These are phyloP conservation scores for Oncorhynchus tshawytscha DNA, from an alignment of 2,113 vertebrate genomes.

Conservation along the genomic window DNA sequence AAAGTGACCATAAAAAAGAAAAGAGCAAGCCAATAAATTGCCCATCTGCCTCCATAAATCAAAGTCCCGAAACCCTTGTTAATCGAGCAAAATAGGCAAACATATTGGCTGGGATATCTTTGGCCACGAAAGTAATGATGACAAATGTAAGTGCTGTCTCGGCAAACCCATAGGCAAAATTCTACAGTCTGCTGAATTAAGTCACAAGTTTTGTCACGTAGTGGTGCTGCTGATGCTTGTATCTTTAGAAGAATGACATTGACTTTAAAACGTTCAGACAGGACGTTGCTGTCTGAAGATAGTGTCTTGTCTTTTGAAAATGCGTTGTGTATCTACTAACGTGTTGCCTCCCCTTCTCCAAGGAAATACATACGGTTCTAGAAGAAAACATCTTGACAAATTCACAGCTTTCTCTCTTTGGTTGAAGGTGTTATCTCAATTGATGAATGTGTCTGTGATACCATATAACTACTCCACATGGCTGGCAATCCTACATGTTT, in stretches of 20 bases:
- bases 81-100: slow-evolving; percentile 59
- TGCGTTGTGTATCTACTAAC: background rate
- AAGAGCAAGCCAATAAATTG: slow-evolving; percentile 70
- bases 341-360: no score
- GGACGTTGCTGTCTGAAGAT: background rate
- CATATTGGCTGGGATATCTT: slow-evolving; percentile 69
- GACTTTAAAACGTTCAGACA: background rate
- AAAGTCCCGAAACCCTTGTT: slow-evolving; percentile 58
- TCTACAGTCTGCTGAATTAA: slow-evolving; percentile 3
- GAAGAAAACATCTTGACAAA: background rate
- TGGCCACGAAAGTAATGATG: slow-evolving; percentile 51
- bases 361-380: background rate
- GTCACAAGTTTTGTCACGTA: background rate
- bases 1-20: slow-evolving; percentile 51
- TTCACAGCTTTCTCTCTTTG: background rate
- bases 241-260: background rate
- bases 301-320: background rate
- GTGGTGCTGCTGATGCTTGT: background rate
- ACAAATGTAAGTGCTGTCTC: slow-evolving; percentile 50
- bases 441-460: background rate
- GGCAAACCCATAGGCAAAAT: slow-evolving; percentile 23
- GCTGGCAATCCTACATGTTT: background rate
- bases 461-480: background rate
- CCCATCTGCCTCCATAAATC: slow-evolving; percentile 67
- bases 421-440: slow-evolving; percentile 3